These are phyloP conservation scores for Oryzias sinensis DNA, from an alignment of 2,797 vertebrate species.

Conservation along the genomic window DNA sequence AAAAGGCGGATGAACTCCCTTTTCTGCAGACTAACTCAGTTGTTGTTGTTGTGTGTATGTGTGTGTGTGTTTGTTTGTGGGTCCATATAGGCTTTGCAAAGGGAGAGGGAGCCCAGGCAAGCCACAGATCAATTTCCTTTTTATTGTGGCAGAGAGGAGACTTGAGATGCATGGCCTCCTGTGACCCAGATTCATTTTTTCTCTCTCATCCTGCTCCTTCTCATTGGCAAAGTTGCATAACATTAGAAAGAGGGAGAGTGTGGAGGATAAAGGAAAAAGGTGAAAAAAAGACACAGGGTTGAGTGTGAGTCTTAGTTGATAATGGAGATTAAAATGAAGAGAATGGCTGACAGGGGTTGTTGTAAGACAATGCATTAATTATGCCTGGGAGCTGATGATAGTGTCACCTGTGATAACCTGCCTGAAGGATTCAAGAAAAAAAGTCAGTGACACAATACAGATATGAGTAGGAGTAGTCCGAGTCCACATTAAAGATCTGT, in stretches of 20 bases:
- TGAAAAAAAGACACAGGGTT: conserved; percentile 3
- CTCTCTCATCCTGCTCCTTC: conserved; percentile 61
- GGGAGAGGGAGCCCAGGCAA: conserved; percentile 40
- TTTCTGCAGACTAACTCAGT: conserved; percentile 39
- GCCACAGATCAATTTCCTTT: conserved; percentile 71
- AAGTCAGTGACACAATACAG: neutral
- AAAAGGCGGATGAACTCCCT: conserved; percentile 49
- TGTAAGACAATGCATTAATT: conserved; percentile 23
- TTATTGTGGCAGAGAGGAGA: conserved; percentile 65
- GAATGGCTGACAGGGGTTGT: conserved; percentile 12
- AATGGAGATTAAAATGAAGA: conserved; percentile 16
- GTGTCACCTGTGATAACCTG: conserved; percentile 3
- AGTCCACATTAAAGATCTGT: no score
- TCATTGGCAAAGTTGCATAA: conserved; percentile 57
- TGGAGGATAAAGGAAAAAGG: conserved; percentile 20
- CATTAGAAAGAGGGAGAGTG: conserved; percentile 41
- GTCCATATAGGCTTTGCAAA: conserved; percentile 22
- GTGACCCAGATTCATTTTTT: conserved; percentile 81
- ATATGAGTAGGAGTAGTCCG: neutral
- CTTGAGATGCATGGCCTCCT: conserved; percentile 81
- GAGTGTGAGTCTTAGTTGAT: conserved; percentile 10
- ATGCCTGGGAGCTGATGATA: conserved; percentile 21
- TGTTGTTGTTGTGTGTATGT: conserved; percentile 16
- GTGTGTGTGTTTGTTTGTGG: conserved; percentile 7
- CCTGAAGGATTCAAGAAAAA: neutral